Base-by-base conservation (phyloP, 2,797 vertebrate species). In the Peromyscus nudipes region DNA sequence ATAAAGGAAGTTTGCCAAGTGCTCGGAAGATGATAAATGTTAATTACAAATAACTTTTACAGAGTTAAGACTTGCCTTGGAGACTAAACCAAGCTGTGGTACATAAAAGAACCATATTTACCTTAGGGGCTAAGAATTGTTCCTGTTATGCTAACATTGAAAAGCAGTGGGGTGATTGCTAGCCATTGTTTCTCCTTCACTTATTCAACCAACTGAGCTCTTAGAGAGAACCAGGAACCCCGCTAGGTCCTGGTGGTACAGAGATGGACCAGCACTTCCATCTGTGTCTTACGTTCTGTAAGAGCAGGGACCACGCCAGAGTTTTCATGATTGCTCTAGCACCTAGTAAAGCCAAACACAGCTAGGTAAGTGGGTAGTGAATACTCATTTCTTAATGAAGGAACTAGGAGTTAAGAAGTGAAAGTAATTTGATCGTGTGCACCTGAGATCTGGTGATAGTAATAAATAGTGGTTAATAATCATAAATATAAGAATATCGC, bases 321-420 rank as follows among this genome's bases (percentile, higher is more conserved):
- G 23, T 25, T 16, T 27, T 91, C 14, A 21, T 27, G 46, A 4
- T 25, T 88, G 55, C 79, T 52, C 77, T 76, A 71, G 57, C 37
- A 75, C 21, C 29, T 10, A 52, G 34, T 11, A 90, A 55, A 80
- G 21, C 23, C 67, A 60, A 25, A 19, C 7, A 60, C n/a, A 84
- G 46, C 2, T 64, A 16, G 19, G 27, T 79, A 60, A 90, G 37
- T 40, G 80, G 34, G 40, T 79, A 29, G 2, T 19, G 9, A 52
- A n/a, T 55, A n/a, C 25, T 67, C 52, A 49, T 91, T 79, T 96
- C 94, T 96, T 91, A 69, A 46, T 92, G 23, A 96, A n/a, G 82
- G 64, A 87, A 85, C 21, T 19, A 76, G 4, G 29, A 95, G 62
- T 7, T 60, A 64, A 80, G 62, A 34, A 90, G 12, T 49, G 29